phyloP scores from a whole-genome alignment of 2,888 invertebrate genomes.

The Phrixothrix hirtus region DNA sequence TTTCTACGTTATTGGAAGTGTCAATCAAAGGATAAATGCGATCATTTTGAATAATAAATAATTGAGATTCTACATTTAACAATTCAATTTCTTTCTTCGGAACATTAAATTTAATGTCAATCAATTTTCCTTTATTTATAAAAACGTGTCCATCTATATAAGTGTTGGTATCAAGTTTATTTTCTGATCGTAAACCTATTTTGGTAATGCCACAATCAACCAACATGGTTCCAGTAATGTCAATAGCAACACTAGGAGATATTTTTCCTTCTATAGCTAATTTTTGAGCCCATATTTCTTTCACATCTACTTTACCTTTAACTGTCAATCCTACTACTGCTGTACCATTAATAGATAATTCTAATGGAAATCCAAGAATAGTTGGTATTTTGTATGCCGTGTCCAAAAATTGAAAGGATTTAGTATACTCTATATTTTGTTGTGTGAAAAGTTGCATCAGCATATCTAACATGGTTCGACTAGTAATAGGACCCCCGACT shows the following conservation, averaged over 20 bases:
- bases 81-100: conserved; percentile 39
- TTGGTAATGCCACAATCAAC: conserved; percentile 29
- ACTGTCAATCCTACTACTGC: conserved; percentile 34
- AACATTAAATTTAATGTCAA: conserved; percentile 38
- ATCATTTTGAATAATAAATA: conserved; percentile 28
- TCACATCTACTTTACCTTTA: conserved; percentile 34
- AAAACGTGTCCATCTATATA: conserved; percentile 37
- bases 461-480: conserved; percentile 25
- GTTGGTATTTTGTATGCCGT: conserved; percentile 36
- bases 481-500: conserved; percentile 19
- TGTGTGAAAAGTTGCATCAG: conserved; percentile 32
- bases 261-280: conserved; percentile 35
- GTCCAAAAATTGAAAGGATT: conserved; percentile 37
- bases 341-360: conserved; percentile 36
- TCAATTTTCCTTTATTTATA: conserved; percentile 34
- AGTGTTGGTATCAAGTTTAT: conserved; percentile 35
- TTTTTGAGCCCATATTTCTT: conserved; percentile 35
- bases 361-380: conserved; percentile 37
- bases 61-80: conserved; percentile 34
- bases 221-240: conserved; percentile 34
- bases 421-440: conserved; percentile 35
- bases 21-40: conserved; percentile 23
- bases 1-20: conserved; percentile 26
- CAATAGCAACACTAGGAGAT: conserved; percentile 36
- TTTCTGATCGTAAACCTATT: conserved; percentile 33